Conservation (phyloP, 2,113 vertebrate genomes). For the Colius striatus region DNA sequence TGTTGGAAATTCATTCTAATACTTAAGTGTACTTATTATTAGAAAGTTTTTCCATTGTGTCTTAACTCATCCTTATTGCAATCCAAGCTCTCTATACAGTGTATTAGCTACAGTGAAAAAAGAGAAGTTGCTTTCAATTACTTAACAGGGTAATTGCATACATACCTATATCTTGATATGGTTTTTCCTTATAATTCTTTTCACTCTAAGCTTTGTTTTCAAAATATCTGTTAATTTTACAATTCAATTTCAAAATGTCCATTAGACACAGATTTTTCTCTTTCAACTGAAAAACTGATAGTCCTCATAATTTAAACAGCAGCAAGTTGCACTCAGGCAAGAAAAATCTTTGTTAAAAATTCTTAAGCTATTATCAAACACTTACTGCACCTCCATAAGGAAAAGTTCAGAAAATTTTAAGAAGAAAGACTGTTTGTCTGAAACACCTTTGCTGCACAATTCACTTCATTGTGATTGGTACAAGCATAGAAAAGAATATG, state of each 20-base stretch:
- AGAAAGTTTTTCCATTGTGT: background rate
- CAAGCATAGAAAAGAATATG: background rate
- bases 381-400: background rate
- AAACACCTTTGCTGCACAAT: accelerated
- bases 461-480: background rate
- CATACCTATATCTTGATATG: background rate
- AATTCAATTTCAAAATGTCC: background rate
- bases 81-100: background rate
- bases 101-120: background rate
- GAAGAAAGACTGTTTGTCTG: background rate
- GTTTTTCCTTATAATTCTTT: background rate
- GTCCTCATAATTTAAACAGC: background rate
- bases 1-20: background rate
- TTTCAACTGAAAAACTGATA: background rate
- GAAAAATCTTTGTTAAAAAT: background rate
- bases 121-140: background rate
- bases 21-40: background rate
- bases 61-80: background rate
- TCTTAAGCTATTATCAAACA: background rate
- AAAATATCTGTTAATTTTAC: background rate
- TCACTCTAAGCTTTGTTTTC: background rate
- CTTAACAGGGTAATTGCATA: background rate
- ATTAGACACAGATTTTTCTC: background rate
- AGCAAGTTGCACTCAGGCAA: background rate
- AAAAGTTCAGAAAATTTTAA: background rate